These are phyloP conservation scores for Pomatostomus ruficeps DNA, from an alignment of 2,113 vertebrate species.

Conservation along the genomic window DNA sequence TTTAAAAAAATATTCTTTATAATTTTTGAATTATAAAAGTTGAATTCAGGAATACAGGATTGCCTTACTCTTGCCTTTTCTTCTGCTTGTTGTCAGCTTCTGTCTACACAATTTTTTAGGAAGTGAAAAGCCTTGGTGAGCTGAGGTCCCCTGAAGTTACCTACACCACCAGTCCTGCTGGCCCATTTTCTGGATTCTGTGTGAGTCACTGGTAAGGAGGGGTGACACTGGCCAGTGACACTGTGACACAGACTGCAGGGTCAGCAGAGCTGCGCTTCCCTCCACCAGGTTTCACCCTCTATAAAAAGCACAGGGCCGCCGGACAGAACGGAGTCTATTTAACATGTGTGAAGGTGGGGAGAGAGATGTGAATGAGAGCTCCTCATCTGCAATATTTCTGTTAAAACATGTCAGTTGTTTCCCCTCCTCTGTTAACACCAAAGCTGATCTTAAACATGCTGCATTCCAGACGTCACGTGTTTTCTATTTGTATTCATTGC, in stretches of 20 bases:
- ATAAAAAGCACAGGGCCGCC: not conserved
- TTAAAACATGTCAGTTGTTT: conserved; percentile 7
- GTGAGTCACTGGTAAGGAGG: not conserved
- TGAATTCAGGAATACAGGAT: not conserved
- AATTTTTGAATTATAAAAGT: too few relatives aligned
- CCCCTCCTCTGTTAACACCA: conserved; percentile 23
- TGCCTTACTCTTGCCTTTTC: not conserved
- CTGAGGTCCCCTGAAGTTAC: not conserved
- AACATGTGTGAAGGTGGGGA: not conserved
- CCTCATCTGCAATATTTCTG: not conserved
- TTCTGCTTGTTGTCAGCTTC: not conserved
- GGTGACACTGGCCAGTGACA: not conserved
- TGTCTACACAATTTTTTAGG: not conserved
- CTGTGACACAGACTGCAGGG: not conserved
- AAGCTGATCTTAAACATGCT: conserved; percentile 33
- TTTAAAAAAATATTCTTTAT: not conserved
- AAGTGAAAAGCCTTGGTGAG: not conserved
- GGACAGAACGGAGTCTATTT: not conserved
- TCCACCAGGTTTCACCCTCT: not conserved
- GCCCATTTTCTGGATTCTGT: not conserved
- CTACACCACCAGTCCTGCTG: not conserved
- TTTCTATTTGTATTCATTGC: conserved; percentile 75
- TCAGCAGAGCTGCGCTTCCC: not conserved
- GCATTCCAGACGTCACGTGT: conserved; percentile 55
- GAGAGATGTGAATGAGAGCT: not conserved